phyloP scores from a whole-genome alignment of 2,888 invertebrate species.

The Dyspetes luteomarginatus region DNA sequence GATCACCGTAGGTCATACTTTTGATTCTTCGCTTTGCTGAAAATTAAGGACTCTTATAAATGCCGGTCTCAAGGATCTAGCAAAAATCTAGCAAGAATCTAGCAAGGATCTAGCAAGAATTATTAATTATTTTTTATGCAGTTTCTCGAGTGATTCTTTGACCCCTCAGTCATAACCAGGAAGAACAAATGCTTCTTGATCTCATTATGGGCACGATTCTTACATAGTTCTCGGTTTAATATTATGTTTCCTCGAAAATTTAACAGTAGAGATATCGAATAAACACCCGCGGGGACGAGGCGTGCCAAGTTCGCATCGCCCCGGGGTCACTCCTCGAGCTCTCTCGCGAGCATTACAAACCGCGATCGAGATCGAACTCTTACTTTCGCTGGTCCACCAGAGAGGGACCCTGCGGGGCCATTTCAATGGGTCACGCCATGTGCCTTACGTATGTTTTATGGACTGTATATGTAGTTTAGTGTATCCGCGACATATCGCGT shows the following conservation, averaged over 20 bases:
- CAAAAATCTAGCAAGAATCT: background rate
- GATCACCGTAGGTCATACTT: background rate
- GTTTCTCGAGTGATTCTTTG: background rate
- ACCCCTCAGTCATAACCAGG: constrained; percentile 42
- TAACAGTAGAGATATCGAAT: constrained; percentile 9
- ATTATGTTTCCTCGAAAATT: constrained; percentile 43
- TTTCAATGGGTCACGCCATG: constrained; percentile 53
- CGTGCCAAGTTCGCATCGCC: constrained; percentile 62
- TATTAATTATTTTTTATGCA: constrained; percentile 1
- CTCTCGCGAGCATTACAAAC: constrained; percentile 13
- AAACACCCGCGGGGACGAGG: constrained; percentile 41
- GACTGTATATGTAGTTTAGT: background rate
- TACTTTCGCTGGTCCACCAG: constrained; percentile 64
- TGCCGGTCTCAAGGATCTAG: background rate
- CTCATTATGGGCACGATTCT: constrained; percentile 38
- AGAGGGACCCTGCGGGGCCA: constrained; percentile 53
- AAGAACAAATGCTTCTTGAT: constrained; percentile 27
- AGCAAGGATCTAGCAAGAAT: background rate
- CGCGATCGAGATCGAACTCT: constrained; percentile 66
- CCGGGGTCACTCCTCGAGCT: constrained; percentile 52
- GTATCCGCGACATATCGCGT: constrained; percentile 17
- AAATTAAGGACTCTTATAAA: constrained; percentile 1
- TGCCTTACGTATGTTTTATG: constrained; percentile 35
- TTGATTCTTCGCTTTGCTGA: constrained; percentile 2
- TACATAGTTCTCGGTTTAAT: constrained; percentile 38